A percentile compares a stretch with the other conserved stretches of the same genome.
phyloP scores from a whole-genome alignment of 2,888 invertebrate species.

The Diarsia rubi region DNA sequence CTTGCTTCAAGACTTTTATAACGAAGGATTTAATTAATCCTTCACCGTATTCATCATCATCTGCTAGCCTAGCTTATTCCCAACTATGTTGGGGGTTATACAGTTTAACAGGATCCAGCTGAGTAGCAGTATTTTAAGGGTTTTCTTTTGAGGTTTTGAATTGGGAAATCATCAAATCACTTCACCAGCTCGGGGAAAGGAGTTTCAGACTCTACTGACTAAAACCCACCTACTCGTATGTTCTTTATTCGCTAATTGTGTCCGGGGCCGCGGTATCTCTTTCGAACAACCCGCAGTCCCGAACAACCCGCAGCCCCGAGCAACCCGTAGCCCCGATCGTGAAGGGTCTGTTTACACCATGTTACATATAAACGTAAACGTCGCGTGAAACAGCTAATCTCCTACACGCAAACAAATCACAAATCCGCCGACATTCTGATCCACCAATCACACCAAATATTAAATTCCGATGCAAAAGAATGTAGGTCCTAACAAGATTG shows the following conservation, averaged over 20 bases:
- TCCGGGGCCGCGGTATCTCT: too few relatives aligned
- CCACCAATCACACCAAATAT: conserved; percentile 33
- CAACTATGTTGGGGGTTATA: background rate
- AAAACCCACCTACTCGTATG: too few relatives aligned
- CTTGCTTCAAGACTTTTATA: conserved; percentile 24
- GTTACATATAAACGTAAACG: background rate
- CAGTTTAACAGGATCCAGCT: background rate
- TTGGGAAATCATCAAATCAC: too few relatives aligned
- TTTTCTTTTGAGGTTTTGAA: too few relatives aligned
- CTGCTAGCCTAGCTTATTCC: background rate
- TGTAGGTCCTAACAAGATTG: conserved; percentile 35
- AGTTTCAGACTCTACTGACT: too few relatives aligned
- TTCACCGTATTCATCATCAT: background rate
- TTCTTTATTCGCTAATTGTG: too few relatives aligned
- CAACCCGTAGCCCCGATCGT: too few relatives aligned
- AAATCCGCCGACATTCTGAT: background rate
- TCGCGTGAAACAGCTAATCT: background rate
- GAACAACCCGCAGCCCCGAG: too few relatives aligned
- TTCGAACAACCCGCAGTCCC: too few relatives aligned
- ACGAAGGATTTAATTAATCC: conserved; percentile 22
- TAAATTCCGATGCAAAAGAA: conserved; percentile 44
- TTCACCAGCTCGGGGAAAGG: too few relatives aligned
- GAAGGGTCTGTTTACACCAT: too few relatives aligned
- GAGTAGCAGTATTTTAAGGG: background rate
- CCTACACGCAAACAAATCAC: conserved; percentile 8